Conservation (phyloP, 2,797 vertebrate species). For the Bradypodion pumilum region DNA sequence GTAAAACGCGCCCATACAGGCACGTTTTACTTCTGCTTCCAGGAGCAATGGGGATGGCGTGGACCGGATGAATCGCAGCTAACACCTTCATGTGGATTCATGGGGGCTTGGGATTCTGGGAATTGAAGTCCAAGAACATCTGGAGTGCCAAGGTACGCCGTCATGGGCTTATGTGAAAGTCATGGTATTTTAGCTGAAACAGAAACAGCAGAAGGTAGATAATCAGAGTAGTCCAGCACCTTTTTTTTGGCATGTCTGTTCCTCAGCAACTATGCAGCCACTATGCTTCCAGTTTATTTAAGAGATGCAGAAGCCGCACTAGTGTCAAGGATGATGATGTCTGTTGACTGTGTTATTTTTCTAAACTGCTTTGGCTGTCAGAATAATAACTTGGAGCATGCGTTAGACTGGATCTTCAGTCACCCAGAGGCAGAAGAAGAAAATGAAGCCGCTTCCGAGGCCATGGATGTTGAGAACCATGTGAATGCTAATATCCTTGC, state of each 20-base stretch:
- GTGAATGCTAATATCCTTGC: conserved; percentile 86
- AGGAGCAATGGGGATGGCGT: too few relatives aligned
- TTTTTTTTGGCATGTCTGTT: background rate
- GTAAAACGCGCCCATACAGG: too few relatives aligned
- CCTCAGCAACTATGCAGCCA: background rate
- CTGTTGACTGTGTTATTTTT: conserved; percentile 21
- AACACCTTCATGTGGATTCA: too few relatives aligned
- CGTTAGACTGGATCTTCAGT: conserved; percentile 96
- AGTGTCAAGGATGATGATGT: background rate
- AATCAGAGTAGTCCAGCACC: too few relatives aligned
- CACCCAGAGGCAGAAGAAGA: conserved; percentile 90
- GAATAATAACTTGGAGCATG: conserved; percentile 95
- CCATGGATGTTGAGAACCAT: conserved; percentile 84
- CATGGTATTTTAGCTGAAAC: background rate
- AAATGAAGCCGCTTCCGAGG: conserved; percentile 80
- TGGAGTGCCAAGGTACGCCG: too few relatives aligned
- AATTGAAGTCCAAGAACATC: too few relatives aligned
- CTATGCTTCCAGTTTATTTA: conserved; percentile 3
- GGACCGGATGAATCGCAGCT: too few relatives aligned
- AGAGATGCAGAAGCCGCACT: background rate
- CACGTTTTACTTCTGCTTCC: too few relatives aligned
- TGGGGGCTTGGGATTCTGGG: too few relatives aligned
- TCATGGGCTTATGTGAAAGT: too few relatives aligned
- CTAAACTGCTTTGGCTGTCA: conserved; percentile 58
- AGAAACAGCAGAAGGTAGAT: background rate